phyloP scores from a whole-genome alignment of 1,140 invertebrate genomes.

The Penaeus chinensis region DNA sequence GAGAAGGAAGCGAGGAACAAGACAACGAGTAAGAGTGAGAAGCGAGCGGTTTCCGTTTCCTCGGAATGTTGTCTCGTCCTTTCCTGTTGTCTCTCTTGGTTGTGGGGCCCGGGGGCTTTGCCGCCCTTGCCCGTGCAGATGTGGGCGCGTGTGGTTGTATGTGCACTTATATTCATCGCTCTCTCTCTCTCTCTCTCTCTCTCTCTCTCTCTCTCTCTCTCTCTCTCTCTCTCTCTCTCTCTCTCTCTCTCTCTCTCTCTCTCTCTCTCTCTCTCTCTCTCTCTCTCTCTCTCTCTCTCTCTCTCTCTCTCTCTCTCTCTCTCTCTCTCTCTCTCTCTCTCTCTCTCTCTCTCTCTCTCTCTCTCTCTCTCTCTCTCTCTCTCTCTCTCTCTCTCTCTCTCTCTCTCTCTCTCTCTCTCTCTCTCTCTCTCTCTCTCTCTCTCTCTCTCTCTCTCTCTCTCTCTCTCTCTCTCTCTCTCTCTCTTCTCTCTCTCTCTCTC shows the following conservation, averaged over 20 bases:
- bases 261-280: constrained; percentile 12
- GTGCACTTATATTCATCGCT: not conserved
- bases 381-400: no score
- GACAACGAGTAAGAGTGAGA: constrained; percentile 48
- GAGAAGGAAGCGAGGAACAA: constrained; percentile 74
- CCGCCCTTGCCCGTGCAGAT: not conserved
- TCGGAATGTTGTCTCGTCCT: not conserved
- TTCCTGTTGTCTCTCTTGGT: not conserved
- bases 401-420: not conserved
- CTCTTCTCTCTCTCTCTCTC: not conserved
- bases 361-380: not conserved
- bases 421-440: not conserved
- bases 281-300: constrained; percentile 17
- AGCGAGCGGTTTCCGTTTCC: constrained; percentile 7
- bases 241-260: constrained; percentile 13
- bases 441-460: not conserved
- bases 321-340: not conserved
- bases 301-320: not conserved
- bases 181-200: not conserved
- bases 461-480: no score
- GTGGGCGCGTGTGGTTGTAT: not conserved
- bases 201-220: not conserved
- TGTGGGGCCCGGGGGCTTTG: no score
- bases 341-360: no score
- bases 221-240: constrained; percentile 23